These are phyloP conservation scores for Auanema freiburgensis DNA, from an alignment of 2,888 invertebrate genomes.

Conservation along the genomic window DNA sequence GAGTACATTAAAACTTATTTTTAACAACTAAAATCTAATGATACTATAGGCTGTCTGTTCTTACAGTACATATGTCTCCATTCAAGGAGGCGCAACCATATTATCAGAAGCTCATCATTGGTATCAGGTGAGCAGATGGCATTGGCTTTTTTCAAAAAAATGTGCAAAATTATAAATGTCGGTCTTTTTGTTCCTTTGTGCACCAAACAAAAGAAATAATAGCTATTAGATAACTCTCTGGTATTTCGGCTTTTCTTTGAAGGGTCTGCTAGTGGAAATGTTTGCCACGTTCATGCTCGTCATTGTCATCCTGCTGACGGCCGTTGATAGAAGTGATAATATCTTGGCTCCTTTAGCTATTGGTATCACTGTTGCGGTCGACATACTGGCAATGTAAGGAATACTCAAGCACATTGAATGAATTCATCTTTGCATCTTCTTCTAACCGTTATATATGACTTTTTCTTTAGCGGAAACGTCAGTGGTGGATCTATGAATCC, in stretches of 20 bases:
- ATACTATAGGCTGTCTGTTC: conserved; percentile 26
- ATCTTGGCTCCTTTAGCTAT: conserved; percentile 65
- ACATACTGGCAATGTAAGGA: conserved; percentile 64
- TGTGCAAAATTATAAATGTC: neutral
- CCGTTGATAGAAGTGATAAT: conserved; percentile 62
- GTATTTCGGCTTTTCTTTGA: conserved; percentile 11
- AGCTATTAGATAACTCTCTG: neutral
- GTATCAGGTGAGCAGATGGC: conserved; percentile 23
- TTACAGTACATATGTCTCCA: conserved; percentile 20
- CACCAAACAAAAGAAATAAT: neutral
- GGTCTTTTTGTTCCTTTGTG: neutral
- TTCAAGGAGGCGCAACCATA: conserved; percentile 32
- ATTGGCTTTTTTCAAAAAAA: neutral
- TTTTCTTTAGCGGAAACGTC: conserved; percentile 57
- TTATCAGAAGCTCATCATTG: conserved; percentile 25
- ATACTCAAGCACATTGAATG: too few species aligned
- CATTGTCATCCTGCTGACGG: conserved; percentile 64
- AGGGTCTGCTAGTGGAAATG: conserved; percentile 57
- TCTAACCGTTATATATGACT: neutral
- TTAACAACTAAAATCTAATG: neutral
- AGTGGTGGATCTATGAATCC: conserved; percentile 67
- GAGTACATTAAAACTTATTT: conserved; percentile 37
- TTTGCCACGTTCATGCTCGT: conserved; percentile 64
- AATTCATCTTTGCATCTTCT: too few species aligned
- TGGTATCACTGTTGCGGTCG: conserved; percentile 64